A percentile compares a stretch with the other conserved stretches of the same genome.
Evolutionary conservation across 2,113 vertebrate species (phyloP).

Genomic region (Craseonycteris thonglongyai): DNA sequence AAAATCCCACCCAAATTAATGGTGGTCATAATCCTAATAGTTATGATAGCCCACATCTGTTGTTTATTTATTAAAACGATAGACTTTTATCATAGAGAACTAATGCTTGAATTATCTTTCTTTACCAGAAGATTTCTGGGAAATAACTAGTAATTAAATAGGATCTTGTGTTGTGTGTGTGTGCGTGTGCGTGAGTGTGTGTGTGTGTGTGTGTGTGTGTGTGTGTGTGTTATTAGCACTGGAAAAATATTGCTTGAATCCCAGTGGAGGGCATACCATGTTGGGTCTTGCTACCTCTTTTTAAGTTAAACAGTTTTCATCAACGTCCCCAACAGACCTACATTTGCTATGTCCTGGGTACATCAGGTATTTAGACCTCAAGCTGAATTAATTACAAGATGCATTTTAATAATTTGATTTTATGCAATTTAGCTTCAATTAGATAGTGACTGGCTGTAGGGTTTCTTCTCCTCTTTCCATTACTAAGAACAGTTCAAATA

Average conservation of each 20-base stretch:
- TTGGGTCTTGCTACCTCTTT: neutral
- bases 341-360: neutral
- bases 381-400: neutral
- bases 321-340: neutral
- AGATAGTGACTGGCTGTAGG: neutral
- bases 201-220: neutral
- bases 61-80: neutral
- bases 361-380: neutral
- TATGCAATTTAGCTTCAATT: neutral
- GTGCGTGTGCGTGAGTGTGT: neutral
- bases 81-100: neutral
- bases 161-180: neutral
- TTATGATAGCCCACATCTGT: neutral
- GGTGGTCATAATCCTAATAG: neutral
- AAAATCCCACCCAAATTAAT: neutral
- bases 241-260: neutral
- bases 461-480: neutral
- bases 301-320: neutral
- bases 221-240: neutral
- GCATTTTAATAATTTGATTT: neutral
- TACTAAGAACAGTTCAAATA: neutral
- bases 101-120: neutral
- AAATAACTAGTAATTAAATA: neutral
- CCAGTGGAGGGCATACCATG: neutral
- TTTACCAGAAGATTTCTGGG: neutral